Conservation (phyloP, 2,888 invertebrate species). For the Calliphora vomitoria region DNA sequence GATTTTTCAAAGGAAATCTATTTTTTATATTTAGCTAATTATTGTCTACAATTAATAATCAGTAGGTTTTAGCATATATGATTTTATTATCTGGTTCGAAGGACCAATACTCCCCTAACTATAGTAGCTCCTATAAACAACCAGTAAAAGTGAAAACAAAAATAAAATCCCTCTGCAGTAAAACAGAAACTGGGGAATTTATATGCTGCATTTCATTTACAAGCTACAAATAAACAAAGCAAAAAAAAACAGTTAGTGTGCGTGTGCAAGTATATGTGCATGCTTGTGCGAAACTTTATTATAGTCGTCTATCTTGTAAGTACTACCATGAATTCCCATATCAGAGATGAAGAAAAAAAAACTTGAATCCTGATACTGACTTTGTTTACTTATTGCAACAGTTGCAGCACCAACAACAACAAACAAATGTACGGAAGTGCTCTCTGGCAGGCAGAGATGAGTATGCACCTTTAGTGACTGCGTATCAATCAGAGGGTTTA, state of each 20-base stretch:
- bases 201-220: conserved; percentile 41
- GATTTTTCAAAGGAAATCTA: no score
- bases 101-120: not conserved
- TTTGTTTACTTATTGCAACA: conserved; percentile 48
- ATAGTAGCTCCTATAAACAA: conserved; percentile 4
- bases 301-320: conserved; percentile 48
- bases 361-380: conserved; percentile 42
- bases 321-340: conserved; percentile 52
- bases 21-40: no score
- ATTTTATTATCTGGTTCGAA: not conserved
- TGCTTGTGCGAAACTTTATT: conserved; percentile 10
- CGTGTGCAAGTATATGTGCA: not conserved
- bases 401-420: conserved; percentile 17
- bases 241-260: not conserved
- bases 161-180: conserved; percentile 29
- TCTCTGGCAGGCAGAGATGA: conserved; percentile 25
- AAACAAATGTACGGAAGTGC: conserved; percentile 19
- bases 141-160: conserved; percentile 37
- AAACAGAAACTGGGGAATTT: conserved; percentile 55
- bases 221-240: conserved; percentile 17
- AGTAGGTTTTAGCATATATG: not conserved
- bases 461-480: conserved; percentile 72
- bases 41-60: no score
- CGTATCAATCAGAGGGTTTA: conserved; percentile 82
- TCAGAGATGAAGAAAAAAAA: conserved; percentile 6